These are phyloP conservation scores for Lasioglossum malachurum DNA, from an alignment of 2,888 invertebrate genomes.

Conservation along the genomic window DNA sequence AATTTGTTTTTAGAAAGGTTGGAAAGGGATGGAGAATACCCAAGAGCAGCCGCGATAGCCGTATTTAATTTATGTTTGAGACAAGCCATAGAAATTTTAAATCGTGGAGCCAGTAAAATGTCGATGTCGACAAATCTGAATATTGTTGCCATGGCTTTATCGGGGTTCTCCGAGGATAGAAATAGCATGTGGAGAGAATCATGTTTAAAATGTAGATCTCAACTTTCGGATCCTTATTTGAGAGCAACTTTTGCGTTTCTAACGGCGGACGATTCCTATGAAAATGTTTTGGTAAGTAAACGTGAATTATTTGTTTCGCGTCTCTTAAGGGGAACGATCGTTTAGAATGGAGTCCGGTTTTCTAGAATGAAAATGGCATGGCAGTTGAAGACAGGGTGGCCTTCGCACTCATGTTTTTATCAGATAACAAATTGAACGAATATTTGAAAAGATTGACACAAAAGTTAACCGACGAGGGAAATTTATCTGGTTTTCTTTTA, in stretches of 20 bases:
- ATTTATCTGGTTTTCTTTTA: conserved; percentile 93
- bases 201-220: conserved; percentile 90
- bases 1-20: conserved; percentile 88
- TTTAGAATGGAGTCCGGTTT: conserved; percentile 5
- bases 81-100: conserved; percentile 94
- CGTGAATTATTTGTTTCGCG: background rate
- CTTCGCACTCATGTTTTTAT: conserved; percentile 95
- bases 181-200: conserved; percentile 92
- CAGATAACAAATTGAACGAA: conserved; percentile 92
- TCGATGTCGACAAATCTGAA: conserved; percentile 85
- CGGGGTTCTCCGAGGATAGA: conserved; percentile 94
- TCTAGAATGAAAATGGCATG: conserved; percentile 92
- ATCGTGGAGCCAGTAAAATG: conserved; percentile 88
- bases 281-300: conserved; percentile 90
- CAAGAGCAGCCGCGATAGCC: conserved; percentile 95
- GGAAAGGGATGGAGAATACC: conserved; percentile 90
- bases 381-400: conserved; percentile 95
- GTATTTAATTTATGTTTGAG: conserved; percentile 95
- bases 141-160: conserved; percentile 92
- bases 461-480: conserved; percentile 91
- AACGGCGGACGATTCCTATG: conserved; percentile 92
- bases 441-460: conserved; percentile 91
- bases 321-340: background rate
- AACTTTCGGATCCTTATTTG: conserved; percentile 95
- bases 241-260: conserved; percentile 96